Base-by-base conservation (phyloP, 2,113 vertebrate genomes). In the Ophthalmolycus amberensis region DNA sequence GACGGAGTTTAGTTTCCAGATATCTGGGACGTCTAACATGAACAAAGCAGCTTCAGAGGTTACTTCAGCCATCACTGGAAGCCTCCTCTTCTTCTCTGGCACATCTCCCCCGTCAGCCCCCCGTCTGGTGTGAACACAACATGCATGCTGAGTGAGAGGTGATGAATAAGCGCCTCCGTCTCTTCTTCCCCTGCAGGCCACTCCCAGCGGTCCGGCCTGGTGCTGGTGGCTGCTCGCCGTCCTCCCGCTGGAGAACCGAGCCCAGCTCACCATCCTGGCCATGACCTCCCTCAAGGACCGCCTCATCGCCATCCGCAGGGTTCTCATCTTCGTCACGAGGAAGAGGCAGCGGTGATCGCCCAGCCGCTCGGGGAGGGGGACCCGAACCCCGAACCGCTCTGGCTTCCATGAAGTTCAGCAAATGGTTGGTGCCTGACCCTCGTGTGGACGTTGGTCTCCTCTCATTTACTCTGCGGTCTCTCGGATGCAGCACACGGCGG, bases 181-280 rank as follows among this genome's bases (percentile, higher is more conserved):
- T 27, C 4, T 18, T 44, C 40, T 44, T 12, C 34, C 54, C 69
- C 50, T 34, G 0, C 87, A 99, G 97, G 95, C 91, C 52, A 96
- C 95, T 86, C 94, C 96, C 29, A 95, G 94, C 48, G 97, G 97
- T 42, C 97, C 98, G 5, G 95, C 96, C 2, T 99, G 98, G 97
- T 96, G 95, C 93, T 99, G 98, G 96, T 98, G 97, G 97, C 94
- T 97, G 52, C 94, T 98, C 68, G 97, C 96, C 0, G 96, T 99
- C 60, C 88, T 98, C 67, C 97, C 97, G 0, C 77, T 98, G 87
- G 97, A 97, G 77, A 96, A 94, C 75, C 95, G 96, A 84, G 97
- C 98, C 84, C 97, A 98, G 88, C 95, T 99, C 89, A 96, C 96
- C 73, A 97, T 98, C 79, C 84, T 98, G 22, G 88, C 96, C 76